A percentile compares a stretch with the other conserved stretches of the same genome.
These are phyloP conservation scores for Pyrgus malvae DNA, from an alignment of 2,888 invertebrate species.

Conservation along the genomic window DNA sequence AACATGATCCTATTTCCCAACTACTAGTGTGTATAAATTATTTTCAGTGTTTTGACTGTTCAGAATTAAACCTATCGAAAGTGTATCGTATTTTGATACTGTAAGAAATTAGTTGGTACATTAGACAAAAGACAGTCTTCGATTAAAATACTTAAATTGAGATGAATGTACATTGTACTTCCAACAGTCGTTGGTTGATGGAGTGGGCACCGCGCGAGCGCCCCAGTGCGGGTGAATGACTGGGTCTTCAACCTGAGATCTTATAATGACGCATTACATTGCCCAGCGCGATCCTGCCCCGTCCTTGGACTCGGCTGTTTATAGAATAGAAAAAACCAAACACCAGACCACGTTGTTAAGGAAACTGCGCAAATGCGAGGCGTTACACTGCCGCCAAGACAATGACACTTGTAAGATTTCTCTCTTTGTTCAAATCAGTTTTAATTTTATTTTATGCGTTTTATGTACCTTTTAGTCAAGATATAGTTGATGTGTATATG, in stretches of 20 bases:
- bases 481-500: too few species aligned
- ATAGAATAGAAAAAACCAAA: constrained; percentile 28
- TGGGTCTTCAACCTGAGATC: constrained; percentile 52
- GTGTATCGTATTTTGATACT: too few species aligned
- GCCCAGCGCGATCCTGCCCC: constrained; percentile 39
- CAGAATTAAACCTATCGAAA: too few species aligned
- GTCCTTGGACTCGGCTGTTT: constrained; percentile 44
- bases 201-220: constrained; percentile 6
- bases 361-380: constrained; percentile 11
- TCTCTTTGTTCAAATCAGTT: background rate
- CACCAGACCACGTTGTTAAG: constrained; percentile 4
- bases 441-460: background rate
- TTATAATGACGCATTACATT: constrained; percentile 45
- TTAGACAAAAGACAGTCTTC: background rate
- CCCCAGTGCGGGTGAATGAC: constrained; percentile 47
- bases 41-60: too few species aligned
- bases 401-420: constrained; percentile 3
- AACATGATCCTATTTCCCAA: too few species aligned
- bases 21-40: too few species aligned
- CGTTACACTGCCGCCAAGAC: background rate
- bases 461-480: background rate
- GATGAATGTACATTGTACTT: background rate
- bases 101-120: background rate
- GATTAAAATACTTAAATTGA: background rate
- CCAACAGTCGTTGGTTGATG: constrained; percentile 3